Base-by-base conservation (phyloP, 2,113 vertebrate genomes). In the Nicator chloris region DNA sequence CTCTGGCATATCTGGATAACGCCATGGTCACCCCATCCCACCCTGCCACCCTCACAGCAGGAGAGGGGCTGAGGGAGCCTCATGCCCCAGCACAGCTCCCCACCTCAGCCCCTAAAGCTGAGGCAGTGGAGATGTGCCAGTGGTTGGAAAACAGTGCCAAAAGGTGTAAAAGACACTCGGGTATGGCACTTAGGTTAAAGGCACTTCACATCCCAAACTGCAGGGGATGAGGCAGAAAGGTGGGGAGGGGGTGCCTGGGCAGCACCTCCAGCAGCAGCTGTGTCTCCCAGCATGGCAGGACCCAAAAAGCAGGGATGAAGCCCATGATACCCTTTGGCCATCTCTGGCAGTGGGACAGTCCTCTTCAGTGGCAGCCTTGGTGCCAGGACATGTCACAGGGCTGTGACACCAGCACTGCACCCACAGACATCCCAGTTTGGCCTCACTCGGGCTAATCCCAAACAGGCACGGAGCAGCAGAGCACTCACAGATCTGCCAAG, bases 361-460 rank as follows among this genome's bases (percentile, higher is more conserved):
- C 76, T 44, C 15, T 5, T 0, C 0, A 0, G 76, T 10, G 7
- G 33, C 31, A 51, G 22, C 3, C 28, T 5, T 6, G 18, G 59
- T 24, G n/a, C 63, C 59, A 24, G 77, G 59, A 73, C 1, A 0
- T 1, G 45, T 40, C 84, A 15, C 49, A 6, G 44, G 11, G 65
- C 18, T 24, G 37, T 13, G 14, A 56, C 28, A 7, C 11, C 59
- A n/a, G 50, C 87, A 11, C 30, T 7, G 72, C 72, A 17, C 59
- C 54, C 51, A 13, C 22, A 4, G 24, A 24, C 53, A 23, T 20
- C 51, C 39, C 15, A 0, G 15, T 17, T 6, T 10, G 39, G 47
- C 68, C 70, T 31, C 14, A 0, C 13, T 28, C 0, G 0, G 42
- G n/a, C 4, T 54, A 24, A 5, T 10, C 59, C 75, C 50, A 6